Evolutionary conservation across 1,140 invertebrate genomes (phyloP), one percentile per base, ranked within the genome.

Genomic region (Drosophila carrolli): DNA sequence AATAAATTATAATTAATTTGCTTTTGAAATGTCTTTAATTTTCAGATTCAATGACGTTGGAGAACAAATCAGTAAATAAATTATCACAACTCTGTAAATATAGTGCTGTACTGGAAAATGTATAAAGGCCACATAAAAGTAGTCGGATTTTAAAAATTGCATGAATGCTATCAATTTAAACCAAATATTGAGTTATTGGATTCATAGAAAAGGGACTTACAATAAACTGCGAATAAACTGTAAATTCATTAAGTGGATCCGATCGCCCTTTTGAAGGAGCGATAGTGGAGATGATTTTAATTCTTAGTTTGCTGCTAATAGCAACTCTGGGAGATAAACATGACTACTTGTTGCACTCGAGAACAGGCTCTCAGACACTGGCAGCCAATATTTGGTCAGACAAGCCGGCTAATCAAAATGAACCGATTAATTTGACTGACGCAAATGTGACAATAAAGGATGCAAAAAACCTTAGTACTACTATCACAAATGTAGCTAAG

Each of bases 401-500:
- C 29, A 35, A 51, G n/a, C 32, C 29, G 27, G 32, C 51, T 47
- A 14, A 43, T n/a, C 35, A 51, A 46, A 50, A 55, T 47, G 62
- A 65, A 8, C 38, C 41, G 16, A 62, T 62, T 35, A 59, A 61
- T 32, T 56, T 50, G 43, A 81, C 23, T 58, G 67, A 66, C 46
- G 66, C 40, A 43, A 84, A 83, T 67, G 29, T 40, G n/a, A 78
- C 62, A 13, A 57, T 70, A 27, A 68, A 10, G 4, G 54, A 46
- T 19, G 27, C 44, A 14, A 65, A 59, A 6, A 88, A 80, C 41
- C 50, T 61, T 5, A 83, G 46, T 50, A 79, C 63, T 38, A 88
- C 90, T 13, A 92, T 92, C 23, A 92, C 91, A 60, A 82, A 80
- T 71, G 77, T 81, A 5, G 78, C 74, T 47, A 68, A 76, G 23